Evolutionary conservation across 2,888 invertebrate genomes (phyloP), one percentile per base, ranked within the genome.

Genomic region (Tachina lurida): DNA sequence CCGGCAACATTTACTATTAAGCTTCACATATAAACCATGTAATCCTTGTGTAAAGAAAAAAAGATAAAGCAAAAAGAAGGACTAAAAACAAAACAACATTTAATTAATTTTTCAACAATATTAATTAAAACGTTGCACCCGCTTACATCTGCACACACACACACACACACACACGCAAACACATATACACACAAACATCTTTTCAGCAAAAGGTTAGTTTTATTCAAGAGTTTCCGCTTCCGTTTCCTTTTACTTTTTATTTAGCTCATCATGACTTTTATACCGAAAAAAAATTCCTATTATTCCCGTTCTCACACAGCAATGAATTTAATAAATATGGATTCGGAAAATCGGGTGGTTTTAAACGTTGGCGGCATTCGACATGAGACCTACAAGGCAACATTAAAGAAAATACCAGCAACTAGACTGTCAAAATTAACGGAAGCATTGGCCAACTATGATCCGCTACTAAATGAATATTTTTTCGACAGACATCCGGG

Each of bases 401-500:
- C 98, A 87, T 94, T 98, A 91, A 98, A 98, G 94, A 99, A 99
- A 94, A 99, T 98, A 92, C 98, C 98, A 52, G 98, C 98, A 90
- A 99, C 98, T 75, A 94, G 98, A 87, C 94, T 99, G 88, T 98
- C 98, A 71, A 94, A 98, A 87, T 95, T 98, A 88, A 98, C 98
- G 86, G 99, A 99, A 94, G 98, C 98, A 63, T 95, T 99, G 90
- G 99, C 98, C 92, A 99, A 99, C 94, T 99, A 99, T 94, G 99
- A 99, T 94, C 98, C 99, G 70, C 97, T 99, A 91, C 95, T 99
- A 91, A 99, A 99, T 94, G 99, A 99, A 94, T 99, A 99, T 94
- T 99, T 99, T 95, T 99, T 99, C 94, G 99, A 98, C 94, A 94
- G 98, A 89, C 98, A 99, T 94, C 98, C 98, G 47, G 98, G 98